phyloP scores from a whole-genome alignment of 2,797 vertebrate species.

The Falco concolor region DNA sequence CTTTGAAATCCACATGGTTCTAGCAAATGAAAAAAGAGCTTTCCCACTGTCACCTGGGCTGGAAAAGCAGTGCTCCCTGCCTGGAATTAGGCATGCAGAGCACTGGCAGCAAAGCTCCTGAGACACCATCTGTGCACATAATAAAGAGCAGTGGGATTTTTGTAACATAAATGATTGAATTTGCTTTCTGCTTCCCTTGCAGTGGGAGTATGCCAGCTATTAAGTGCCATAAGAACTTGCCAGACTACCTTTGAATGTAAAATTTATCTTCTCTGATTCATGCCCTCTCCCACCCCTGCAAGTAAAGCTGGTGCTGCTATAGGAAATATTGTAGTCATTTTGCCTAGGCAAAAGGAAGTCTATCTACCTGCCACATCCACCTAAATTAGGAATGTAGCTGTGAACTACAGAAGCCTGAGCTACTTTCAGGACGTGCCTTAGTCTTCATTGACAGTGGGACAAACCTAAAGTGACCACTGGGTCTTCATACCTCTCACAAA shows the following conservation, averaged over 20 bases:
- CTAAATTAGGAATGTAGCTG: not conserved
- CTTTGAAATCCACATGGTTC: not conserved
- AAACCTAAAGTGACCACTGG: not conserved
- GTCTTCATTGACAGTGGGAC: not conserved
- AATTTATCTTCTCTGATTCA: constrained; percentile 28
- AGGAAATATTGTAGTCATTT: not conserved
- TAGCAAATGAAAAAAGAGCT: not conserved
- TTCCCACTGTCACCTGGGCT: constrained; percentile 10
- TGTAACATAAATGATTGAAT: constrained; percentile 61
- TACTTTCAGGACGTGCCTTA: not conserved
- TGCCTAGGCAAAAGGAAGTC: not conserved
- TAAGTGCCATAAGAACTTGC: constrained; percentile 57
- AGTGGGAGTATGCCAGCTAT: constrained; percentile 57
- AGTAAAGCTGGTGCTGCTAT: not conserved
- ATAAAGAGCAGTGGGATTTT: constrained; percentile 53
- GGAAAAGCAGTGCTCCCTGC: constrained; percentile 9
- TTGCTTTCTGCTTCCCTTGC: constrained; percentile 55
- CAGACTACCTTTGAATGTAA: constrained; percentile 39
- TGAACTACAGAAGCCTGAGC: not conserved
- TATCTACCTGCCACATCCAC: not conserved
- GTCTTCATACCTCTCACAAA: not conserved
- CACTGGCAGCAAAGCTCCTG: constrained; percentile 40
- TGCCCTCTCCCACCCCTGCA: constrained; percentile 13
- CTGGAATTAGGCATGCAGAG: constrained; percentile 58
- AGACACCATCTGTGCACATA: constrained; percentile 63